phyloP scores from a whole-genome alignment of 1,140 invertebrate genomes.

The Diprion similis region DNA sequence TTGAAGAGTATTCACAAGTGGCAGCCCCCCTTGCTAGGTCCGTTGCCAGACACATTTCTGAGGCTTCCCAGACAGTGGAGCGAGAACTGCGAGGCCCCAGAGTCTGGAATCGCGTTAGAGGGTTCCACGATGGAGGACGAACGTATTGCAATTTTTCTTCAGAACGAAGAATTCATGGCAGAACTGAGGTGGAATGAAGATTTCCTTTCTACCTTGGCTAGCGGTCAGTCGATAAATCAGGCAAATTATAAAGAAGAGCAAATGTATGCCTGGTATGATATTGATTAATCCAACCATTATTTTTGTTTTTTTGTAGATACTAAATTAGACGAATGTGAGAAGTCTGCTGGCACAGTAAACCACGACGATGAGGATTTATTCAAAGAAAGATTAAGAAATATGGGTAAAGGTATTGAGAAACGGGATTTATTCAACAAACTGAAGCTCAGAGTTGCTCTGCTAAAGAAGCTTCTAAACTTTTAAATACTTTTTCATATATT shows the following conservation, averaged over 20 bases:
- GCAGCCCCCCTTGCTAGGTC: conserved; percentile 83
- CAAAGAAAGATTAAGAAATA: conserved; percentile 83
- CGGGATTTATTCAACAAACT: conserved; percentile 21
- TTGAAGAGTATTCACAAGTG: conserved; percentile 66
- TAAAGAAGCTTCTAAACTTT: conserved; percentile 18
- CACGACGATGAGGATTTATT: conserved; percentile 81
- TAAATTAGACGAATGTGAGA: conserved; percentile 50
- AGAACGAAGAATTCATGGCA: conserved; percentile 93
- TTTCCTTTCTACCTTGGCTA: conserved; percentile 86
- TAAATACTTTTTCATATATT: conserved; percentile 28
- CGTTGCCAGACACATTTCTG: conserved; percentile 82
- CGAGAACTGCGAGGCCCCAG: conserved; percentile 36
- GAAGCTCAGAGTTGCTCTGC: conserved; percentile 25
- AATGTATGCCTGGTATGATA: not conserved
- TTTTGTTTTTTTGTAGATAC: conserved; percentile 44
- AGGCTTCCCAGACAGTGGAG: conserved; percentile 63
- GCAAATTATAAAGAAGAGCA: conserved; percentile 51
- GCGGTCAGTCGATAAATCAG: conserved; percentile 70
- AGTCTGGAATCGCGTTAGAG: conserved; percentile 49
- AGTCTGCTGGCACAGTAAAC: conserved; percentile 40
- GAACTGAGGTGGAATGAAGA: conserved; percentile 88
- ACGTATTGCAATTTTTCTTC: conserved; percentile 85
- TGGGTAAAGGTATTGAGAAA: conserved; percentile 76
- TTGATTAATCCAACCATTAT: not conserved
- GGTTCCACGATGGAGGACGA: conserved; percentile 75